A percentile compares a stretch with the other conserved stretches of the same genome.
Conservation (phyloP, 92 coral and sea anemone genomes). For the Epizoanthus scotinus region DNA sequence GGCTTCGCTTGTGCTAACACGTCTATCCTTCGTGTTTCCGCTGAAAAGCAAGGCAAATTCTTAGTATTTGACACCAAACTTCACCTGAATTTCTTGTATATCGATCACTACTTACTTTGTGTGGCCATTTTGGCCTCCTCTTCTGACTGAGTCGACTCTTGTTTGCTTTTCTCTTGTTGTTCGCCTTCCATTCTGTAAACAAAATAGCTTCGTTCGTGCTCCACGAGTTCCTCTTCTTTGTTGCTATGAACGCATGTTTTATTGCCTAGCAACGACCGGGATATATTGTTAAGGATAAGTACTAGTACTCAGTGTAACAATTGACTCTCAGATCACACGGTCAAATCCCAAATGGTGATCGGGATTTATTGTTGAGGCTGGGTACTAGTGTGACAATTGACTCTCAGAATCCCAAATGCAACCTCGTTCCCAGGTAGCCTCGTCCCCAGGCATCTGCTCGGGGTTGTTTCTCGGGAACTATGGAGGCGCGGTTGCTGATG, state of each 20-base stretch:
- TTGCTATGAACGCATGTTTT: constrained; percentile 72
- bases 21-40: constrained; percentile 59
- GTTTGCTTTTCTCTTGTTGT: constrained; percentile 72
- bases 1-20: constrained; percentile 74
- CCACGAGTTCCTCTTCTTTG: constrained; percentile 29
- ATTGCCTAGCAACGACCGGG: constrained; percentile 41
- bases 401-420: too few relatives aligned
- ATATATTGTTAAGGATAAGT: not conserved
- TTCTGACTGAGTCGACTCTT: constrained; percentile 34
- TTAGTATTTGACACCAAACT: not conserved
- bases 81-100: not conserved
- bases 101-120: constrained; percentile 30
- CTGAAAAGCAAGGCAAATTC: constrained; percentile 43
- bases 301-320: constrained; percentile 19
- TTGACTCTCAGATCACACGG: not conserved
- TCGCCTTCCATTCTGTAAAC: constrained; percentile 58
- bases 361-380: too few relatives aligned
- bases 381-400: too few relatives aligned
- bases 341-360: not conserved
- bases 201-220: constrained; percentile 25
- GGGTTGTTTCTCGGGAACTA: too few relatives aligned
- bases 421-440: too few relatives aligned
- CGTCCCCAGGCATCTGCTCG: too few relatives aligned
- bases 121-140: constrained; percentile 48
- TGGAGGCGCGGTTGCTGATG: too few relatives aligned